phyloP scores from a whole-genome alignment of 1,140 invertebrate species.

The Aphaenogaster ashmeadi region DNA sequence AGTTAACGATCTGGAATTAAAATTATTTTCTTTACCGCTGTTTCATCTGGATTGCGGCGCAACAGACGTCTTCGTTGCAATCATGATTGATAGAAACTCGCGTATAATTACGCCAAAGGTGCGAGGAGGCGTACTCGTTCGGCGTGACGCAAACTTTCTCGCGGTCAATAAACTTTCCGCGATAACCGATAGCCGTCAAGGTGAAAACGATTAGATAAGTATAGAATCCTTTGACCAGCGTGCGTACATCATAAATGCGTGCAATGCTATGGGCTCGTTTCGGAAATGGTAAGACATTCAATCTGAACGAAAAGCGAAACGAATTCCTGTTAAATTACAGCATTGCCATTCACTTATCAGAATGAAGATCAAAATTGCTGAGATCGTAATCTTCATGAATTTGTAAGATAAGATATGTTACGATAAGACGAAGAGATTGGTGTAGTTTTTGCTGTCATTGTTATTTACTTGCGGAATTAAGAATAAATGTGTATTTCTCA shows the following conservation, averaged over 20 bases:
- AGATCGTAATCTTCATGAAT: not conserved
- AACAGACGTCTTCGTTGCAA: constrained; percentile 35
- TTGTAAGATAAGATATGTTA: not conserved
- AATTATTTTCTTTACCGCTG: not conserved
- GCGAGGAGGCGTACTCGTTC: constrained; percentile 44
- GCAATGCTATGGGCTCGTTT: not conserved
- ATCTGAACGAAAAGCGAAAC: not conserved
- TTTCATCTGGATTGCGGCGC: not conserved
- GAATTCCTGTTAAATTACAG: not conserved
- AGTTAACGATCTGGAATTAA: constrained; percentile 2
- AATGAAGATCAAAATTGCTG: not conserved
- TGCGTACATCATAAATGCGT: not conserved
- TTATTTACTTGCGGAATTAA: not conserved
- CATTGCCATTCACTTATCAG: not conserved
- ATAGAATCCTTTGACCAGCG: constrained; percentile 11
- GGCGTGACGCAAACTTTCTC: constrained; percentile 65
- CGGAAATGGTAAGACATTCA: not conserved
- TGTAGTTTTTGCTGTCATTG: not conserved
- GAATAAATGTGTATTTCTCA: not conserved
- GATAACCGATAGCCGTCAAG: constrained; percentile 55
- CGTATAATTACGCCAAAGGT: constrained; percentile 43
- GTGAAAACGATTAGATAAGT: constrained; percentile 61
- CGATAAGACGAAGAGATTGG: not conserved
- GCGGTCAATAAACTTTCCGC: constrained; percentile 47
- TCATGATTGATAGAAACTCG: constrained; percentile 46